Base-by-base conservation (phyloP, 2,888 invertebrate species). In the Diarsia rubi region DNA sequence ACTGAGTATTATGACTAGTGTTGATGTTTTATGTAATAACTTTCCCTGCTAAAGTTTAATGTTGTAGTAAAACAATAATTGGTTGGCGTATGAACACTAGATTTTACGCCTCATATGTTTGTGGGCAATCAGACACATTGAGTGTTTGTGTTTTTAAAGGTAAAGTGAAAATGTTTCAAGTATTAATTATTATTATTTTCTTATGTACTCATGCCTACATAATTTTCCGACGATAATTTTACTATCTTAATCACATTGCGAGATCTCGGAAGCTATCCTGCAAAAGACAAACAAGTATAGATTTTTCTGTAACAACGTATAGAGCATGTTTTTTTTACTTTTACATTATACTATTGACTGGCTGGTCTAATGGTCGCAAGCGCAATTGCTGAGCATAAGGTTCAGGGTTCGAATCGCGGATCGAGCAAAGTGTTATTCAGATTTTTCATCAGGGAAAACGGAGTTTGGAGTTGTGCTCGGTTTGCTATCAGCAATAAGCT, bases 1-100 rank as follows among this genome's bases (percentile, higher is more conserved):
- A 64, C 27, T 21, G 47, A 6, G 19, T 31, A 19, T 72, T 62
- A 44, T 67, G 59, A 49, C 37, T 44, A 44, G 47, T 44, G 65
- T 63, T 69, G 71, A 68, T 19, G 16, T 2, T 47, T 76, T 70
- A 64, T 68, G 37, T 47, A 83, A 79, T 71, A 70, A 83, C 82
- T 82, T 82, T 82, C 83, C 37, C 80, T 69, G 27, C 44, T 70
- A 79, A 81, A 79, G 64, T 73, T 79, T 70, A 76, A 68, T 76
- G 57, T 37, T 45, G 49, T 75, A 83, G 68, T 73, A 73, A 79
- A 82, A 75, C 57, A 66, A 67, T 71, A 65, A 82, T 80, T 77
- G 52, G 19, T n/a, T 54, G 37, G 21, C 19, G n/a, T 65, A 60
- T 27, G 59, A 59, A 68, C 57, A 47, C 66, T 60, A 54, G 54